Percentiles rank a stretch among this genome's conserved stretches.
Evolutionary conservation across 1,140 invertebrate species (phyloP).

Genomic region (Whitmania pigra): DNA sequence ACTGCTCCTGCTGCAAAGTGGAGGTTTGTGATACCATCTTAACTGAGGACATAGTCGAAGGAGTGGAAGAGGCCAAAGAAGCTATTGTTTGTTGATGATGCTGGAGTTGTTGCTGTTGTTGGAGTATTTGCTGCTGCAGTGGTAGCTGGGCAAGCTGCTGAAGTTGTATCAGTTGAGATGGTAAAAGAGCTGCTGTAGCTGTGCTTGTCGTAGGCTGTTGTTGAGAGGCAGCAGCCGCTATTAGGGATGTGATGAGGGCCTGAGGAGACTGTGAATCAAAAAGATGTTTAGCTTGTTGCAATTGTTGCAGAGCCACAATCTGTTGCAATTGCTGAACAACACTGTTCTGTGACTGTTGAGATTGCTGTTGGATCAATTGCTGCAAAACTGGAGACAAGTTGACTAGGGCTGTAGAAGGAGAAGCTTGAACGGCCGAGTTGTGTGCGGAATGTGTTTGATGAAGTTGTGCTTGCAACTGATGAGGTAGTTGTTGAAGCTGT

Average conservation of each 20-base stretch:
- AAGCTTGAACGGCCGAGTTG: neutral
- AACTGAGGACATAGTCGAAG: neutral
- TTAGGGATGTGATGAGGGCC: neutral
- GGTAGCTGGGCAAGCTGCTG: slow-evolving; percentile 4
- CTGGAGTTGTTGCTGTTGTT: neutral
- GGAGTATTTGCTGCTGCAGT: neutral
- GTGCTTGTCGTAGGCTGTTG: neutral
- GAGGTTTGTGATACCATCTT: neutral
- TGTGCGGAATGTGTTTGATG: slow-evolving; percentile 1
- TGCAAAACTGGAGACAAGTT: slow-evolving; percentile 7
- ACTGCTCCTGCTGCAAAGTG: neutral
- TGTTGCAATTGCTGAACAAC: slow-evolving; percentile 3
- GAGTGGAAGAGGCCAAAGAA: neutral
- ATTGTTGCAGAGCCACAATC: neutral
- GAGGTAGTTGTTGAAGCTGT: slow-evolving; percentile 6
- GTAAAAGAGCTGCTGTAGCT: neutral
- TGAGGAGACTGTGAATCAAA: no score
- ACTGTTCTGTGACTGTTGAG: neutral
- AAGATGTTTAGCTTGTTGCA: neutral
- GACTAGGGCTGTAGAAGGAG: no score
- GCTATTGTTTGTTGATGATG: slow-evolving; percentile 3
- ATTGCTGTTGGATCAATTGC: slow-evolving; percentile 7
- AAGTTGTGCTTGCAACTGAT: neutral
- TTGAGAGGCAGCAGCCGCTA: neutral
- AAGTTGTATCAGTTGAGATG: neutral